These are phyloP conservation scores for Platyrinchus mystaceus DNA, from an alignment of 2,797 vertebrate species.

Conservation along the genomic window DNA sequence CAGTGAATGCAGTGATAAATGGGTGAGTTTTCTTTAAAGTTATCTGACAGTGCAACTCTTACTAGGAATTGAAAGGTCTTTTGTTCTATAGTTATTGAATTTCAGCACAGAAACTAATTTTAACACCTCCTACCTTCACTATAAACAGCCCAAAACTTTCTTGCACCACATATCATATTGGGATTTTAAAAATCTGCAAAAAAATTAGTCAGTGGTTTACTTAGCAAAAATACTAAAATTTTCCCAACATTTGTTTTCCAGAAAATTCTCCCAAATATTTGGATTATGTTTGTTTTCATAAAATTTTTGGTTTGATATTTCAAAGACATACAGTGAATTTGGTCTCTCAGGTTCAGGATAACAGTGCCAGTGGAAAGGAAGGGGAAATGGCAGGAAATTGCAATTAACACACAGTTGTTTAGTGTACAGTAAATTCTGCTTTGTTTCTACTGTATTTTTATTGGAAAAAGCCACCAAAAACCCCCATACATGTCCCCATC, in stretches of 20 bases:
- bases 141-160: background rate
- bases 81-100: background rate
- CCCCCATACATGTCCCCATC: too few species aligned
- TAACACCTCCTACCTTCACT: constrained; percentile 16
- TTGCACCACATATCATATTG: background rate
- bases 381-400: background rate
- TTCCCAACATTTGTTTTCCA: background rate
- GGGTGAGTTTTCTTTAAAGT: background rate
- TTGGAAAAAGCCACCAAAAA: background rate
- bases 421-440: background rate
- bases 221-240: background rate
- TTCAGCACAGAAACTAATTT: background rate
- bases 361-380: background rate
- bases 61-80: background rate
- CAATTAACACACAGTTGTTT: background rate
- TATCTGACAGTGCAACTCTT: background rate
- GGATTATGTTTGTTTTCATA: background rate
- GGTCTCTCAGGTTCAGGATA: background rate
- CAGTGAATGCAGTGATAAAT: background rate
- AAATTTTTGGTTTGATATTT: background rate
- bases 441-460: background rate
- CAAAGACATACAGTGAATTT: background rate
- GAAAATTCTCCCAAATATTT: background rate
- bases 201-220: background rate
- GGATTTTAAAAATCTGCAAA: background rate